A percentile compares a stretch with the other conserved stretches of the same genome.
phyloP scores from a whole-genome alignment of 2,888 invertebrate species.

The Trimorus sp. region DNA sequence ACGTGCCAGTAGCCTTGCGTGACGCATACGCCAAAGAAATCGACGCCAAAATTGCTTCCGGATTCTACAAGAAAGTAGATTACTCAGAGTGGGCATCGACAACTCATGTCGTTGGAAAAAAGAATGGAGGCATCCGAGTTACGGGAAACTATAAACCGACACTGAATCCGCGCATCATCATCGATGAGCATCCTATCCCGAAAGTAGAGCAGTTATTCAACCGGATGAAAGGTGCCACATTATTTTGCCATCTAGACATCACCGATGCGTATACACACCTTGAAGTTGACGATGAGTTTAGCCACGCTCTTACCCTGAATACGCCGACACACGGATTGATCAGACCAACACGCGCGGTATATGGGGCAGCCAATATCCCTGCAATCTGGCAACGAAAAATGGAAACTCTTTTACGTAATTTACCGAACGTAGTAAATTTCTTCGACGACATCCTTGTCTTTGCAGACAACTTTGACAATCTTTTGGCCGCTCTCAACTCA shows the following conservation, averaged over 20 bases:
- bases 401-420: conserved; percentile 22
- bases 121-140: conserved; percentile 23
- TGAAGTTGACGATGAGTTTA: conserved; percentile 19
- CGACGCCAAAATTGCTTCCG: conserved; percentile 3
- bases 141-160: conserved; percentile 26
- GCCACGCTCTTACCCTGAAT: conserved; percentile 30
- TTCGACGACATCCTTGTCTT: conserved; percentile 37
- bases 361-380: conserved; percentile 19
- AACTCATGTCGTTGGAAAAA: conserved; percentile 25
- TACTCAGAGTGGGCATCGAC: conserved; percentile 44
- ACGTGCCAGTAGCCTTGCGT: conserved; percentile 19
- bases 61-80: conserved; percentile 19
- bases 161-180: conserved; percentile 25
- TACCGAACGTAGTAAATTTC: conserved; percentile 38
- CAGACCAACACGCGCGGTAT: conserved; percentile 28
- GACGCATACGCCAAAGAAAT: conserved; percentile 5
- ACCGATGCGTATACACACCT: conserved; percentile 16
- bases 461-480: conserved; percentile 20
- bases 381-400: conserved; percentile 30
- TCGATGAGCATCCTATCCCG: conserved; percentile 45
- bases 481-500: background rate
- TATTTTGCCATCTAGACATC: conserved; percentile 9
- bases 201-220: conserved; percentile 22
- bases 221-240: background rate
- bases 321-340: conserved; percentile 13